Conservation (phyloP, 2,888 invertebrate genomes). For the Fabriciana adippe region DNA sequence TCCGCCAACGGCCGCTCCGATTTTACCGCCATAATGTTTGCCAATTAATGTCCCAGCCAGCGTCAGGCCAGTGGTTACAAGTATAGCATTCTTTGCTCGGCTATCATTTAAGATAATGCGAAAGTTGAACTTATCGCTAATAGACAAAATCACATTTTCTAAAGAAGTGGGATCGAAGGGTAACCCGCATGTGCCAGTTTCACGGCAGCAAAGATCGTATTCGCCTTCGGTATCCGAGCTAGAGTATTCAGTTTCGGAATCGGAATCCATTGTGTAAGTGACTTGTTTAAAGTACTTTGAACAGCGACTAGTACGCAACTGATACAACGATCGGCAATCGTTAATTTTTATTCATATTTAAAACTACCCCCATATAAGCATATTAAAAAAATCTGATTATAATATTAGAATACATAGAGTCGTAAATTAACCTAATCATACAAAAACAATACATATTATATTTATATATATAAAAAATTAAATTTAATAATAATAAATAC, state of each 20-base stretch:
- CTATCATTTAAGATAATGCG: slow-evolving; percentile 59
- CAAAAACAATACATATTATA: too few relatives aligned
- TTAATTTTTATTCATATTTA: not conserved
- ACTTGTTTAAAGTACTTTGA: not conserved
- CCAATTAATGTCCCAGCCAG: slow-evolving; percentile 69
- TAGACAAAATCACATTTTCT: slow-evolving; percentile 63
- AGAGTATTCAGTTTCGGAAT: slow-evolving; percentile 42
- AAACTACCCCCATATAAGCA: slow-evolving; percentile 2
- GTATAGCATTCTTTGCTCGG: slow-evolving; percentile 52
- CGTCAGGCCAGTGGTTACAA: slow-evolving; percentile 65
- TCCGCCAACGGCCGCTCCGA: slow-evolving; percentile 68
- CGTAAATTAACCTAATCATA: too few relatives aligned
- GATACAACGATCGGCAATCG: not conserved
- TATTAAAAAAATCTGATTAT: not conserved
- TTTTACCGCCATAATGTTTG: slow-evolving; percentile 66
- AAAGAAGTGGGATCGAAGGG: slow-evolving; percentile 61
- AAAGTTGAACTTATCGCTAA: slow-evolving; percentile 68
- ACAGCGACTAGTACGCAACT: not conserved
- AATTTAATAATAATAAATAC: too few relatives aligned
- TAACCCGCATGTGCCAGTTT: slow-evolving; percentile 45
- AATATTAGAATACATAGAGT: not conserved
- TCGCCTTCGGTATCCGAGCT: slow-evolving; percentile 51
- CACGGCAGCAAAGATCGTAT: slow-evolving; percentile 52
- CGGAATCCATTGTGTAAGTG: slow-evolving; percentile 45
- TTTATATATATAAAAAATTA: too few relatives aligned